Evolutionary conservation across 2,888 invertebrate genomes (phyloP).

Genomic region (Euspilapteryx auroguttella): DNA sequence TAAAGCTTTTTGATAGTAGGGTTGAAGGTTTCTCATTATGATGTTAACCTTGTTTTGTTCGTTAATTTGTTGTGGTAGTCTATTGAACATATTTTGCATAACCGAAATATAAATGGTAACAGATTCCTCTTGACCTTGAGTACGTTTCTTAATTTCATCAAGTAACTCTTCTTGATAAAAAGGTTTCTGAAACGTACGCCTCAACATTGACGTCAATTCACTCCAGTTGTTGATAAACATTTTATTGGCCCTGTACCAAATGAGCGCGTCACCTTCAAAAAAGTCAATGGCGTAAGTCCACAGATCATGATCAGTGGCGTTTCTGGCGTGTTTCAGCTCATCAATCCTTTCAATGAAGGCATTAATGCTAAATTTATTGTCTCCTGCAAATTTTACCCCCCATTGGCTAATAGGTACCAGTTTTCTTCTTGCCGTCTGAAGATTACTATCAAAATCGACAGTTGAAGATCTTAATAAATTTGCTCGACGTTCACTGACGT

Average conservation of each 20-base stretch:
- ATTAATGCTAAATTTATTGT: too few species aligned
- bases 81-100: slow-evolving; percentile 4
- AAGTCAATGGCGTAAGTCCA: slow-evolving; percentile 2
- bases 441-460: too few species aligned
- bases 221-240: not conserved
- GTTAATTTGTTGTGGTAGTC: not conserved
- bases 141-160: slow-evolving; percentile 2
- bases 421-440: too few species aligned
- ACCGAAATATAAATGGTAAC: slow-evolving; percentile 1
- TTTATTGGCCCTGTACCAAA: slow-evolving; percentile 3
- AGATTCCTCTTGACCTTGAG: slow-evolving; percentile 1
- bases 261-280: slow-evolving; percentile 2
- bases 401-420: too few species aligned
- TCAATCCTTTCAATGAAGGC: too few species aligned
- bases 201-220: not conserved
- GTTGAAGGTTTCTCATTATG: slow-evolving; percentile 4
- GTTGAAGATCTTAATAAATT: too few species aligned
- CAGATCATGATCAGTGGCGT: not conserved
- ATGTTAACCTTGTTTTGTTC: not conserved
- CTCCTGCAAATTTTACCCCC: too few species aligned
- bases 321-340: not conserved
- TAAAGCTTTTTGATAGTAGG: slow-evolving; percentile 7
- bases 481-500: too few species aligned
- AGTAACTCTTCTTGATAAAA: slow-evolving; percentile 3
- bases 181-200: slow-evolving; percentile 1